Base-by-base conservation (phyloP, 1,140 invertebrate genomes). In the Drosophila busckii region DNA sequence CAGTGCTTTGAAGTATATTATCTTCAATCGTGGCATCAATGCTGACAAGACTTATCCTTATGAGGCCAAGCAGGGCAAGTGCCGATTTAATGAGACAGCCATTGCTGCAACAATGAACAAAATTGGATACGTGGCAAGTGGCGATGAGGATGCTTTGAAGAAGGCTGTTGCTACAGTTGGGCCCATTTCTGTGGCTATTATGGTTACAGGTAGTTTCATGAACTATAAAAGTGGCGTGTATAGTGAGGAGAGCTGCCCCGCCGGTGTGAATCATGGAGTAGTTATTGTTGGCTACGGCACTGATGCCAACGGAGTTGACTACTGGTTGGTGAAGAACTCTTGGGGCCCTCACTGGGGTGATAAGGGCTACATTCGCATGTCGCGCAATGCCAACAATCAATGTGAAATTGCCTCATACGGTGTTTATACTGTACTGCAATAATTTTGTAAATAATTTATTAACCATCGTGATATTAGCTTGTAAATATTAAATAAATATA, bases 241-340 rank as follows among this genome's bases (percentile, higher is more conserved):
- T 4, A 17, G 48, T 10, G n/a, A 17, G 4, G 23, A 22, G 2
- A n/a, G n/a, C 0, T 55, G 53, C 26, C 13, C 88, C 26, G 68
- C 89, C 2, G 80, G 87, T n/a, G 23, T 60, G 2, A 12, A 60
- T 96, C 8, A 87, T 95, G 8, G 90, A 91, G 54, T 85, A 3
- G 38, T 80, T 2, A 38, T 84, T 2, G 93, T 96, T 28, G 95
- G 96, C 25, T 97, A 95, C 87, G 95, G 95, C 4, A 91, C 91
- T 2, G 34, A 55, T 12, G 83, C 89, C 13, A 66, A 75, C 12
- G 90, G 88, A 0, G 15, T 32, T 12, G 88, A 90, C 44, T 93
- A 92, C 76, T 93, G 92, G 91, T 69, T 92, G 4, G 88, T 93
- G 3, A 93, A 93, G 78, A 93, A 93, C 84, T 88, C 78, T 1